Percentiles rank a stretch among this genome's conserved stretches.
Conservation (phyloP, 2,888 invertebrate genomes). For the Macaria liturata region DNA sequence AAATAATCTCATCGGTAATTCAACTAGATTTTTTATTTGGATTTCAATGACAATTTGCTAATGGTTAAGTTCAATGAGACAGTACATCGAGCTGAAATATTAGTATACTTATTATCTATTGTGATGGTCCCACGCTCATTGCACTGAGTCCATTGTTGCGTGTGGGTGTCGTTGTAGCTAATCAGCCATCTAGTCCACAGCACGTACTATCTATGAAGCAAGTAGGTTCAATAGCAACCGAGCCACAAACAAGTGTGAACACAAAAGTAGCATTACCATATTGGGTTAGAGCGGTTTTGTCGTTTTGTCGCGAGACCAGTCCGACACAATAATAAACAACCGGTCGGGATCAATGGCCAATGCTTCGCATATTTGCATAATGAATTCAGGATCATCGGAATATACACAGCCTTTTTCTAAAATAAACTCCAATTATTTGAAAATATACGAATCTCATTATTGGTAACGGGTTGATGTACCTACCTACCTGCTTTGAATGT, state of each 20-base stretch:
- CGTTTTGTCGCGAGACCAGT: constrained; percentile 24
- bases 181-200: neutral
- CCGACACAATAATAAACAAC: constrained; percentile 34
- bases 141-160: neutral
- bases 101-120: no score
- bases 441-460: constrained; percentile 6
- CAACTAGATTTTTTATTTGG: no score
- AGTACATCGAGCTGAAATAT: no score
- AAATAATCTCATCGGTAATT: no score
- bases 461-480: constrained; percentile 15
- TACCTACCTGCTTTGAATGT: constrained; percentile 5
- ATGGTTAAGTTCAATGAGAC: no score
- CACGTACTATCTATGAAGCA: neutral
- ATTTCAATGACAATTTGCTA: no score
- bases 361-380: constrained; percentile 50
- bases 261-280: constrained; percentile 16
- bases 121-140: neutral
- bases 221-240: neutral
- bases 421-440: constrained; percentile 5
- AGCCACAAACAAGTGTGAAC: constrained; percentile 3
- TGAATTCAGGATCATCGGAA: constrained; percentile 41
- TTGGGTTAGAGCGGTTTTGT: constrained; percentile 29
- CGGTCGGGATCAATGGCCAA: constrained; percentile 50
- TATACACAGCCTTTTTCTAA: constrained; percentile 1
- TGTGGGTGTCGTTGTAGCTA: neutral